Conservation (phyloP, 2,113 vertebrate genomes). For the Caranx melampygus region DNA sequence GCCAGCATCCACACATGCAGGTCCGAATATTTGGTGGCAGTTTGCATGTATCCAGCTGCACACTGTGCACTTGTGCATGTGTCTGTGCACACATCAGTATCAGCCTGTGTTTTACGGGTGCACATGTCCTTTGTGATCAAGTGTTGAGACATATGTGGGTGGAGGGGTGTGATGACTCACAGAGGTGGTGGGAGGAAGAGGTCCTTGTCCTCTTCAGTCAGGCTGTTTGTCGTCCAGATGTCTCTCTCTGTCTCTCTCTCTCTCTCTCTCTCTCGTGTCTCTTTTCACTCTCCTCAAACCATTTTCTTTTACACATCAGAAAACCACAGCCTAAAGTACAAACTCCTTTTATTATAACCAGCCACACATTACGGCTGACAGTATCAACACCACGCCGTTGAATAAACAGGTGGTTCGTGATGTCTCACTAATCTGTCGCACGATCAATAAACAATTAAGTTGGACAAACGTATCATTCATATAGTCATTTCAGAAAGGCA, state of each 20-base stretch:
- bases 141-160: slow-evolving; percentile 53
- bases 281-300: not conserved
- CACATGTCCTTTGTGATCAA: slow-evolving; percentile 41
- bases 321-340: not conserved
- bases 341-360: not conserved
- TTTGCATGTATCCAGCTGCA: not conserved
- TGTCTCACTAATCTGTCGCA: slow-evolving; percentile 9
- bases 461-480: slow-evolving; percentile 14
- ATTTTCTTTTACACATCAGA: not conserved
- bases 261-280: slow-evolving; percentile 6
- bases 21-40: not conserved
- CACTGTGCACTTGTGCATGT: not conserved
- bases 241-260: not conserved
- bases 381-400: not conserved
- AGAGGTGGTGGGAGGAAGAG: slow-evolving; percentile 60
- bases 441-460: slow-evolving; percentile 43
- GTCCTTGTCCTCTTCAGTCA: slow-evolving; percentile 55
- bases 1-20: not conserved
- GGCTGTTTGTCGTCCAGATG: slow-evolving; percentile 29
- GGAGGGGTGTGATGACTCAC: slow-evolving; percentile 70
- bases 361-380: not conserved
- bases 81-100: not conserved
- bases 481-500: not conserved
- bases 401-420: slow-evolving; percentile 7
- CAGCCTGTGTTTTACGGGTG: slow-evolving; percentile 40